Percentiles rank a stretch among this genome's conserved stretches.
Conservation (phyloP, 1,140 invertebrate genomes). For the Oncopodura yosiiana region DNA sequence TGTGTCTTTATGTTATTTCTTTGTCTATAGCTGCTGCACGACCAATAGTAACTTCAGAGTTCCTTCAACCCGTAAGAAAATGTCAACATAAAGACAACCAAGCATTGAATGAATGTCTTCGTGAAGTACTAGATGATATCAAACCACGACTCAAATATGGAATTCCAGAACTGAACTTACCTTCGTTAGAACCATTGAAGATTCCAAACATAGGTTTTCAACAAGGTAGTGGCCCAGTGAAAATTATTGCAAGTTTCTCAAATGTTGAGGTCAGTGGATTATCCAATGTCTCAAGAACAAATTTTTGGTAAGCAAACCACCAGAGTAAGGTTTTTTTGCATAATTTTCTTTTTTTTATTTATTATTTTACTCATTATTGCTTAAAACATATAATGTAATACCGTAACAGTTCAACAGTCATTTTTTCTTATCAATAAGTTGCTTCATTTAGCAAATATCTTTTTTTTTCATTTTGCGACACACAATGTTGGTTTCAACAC, state of each 20-base stretch:
- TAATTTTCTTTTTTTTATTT: not conserved
- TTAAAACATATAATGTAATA: too few relatives aligned
- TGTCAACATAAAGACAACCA: conserved; percentile 15
- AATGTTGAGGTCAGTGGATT: conserved; percentile 35
- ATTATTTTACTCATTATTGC: not conserved
- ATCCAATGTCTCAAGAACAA: conserved; percentile 29
- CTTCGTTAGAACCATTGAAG: conserved; percentile 34
- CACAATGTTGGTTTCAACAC: too few relatives aligned
- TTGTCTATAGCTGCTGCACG: too few relatives aligned
- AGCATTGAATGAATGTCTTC: conserved; percentile 28
- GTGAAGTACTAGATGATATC: conserved; percentile 24
- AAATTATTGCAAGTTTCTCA: conserved; percentile 35
- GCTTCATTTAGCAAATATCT: too few relatives aligned
- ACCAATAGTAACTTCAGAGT: too few relatives aligned
- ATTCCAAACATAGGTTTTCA: conserved; percentile 32
- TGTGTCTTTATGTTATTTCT: too few relatives aligned
- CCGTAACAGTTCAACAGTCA: too few relatives aligned
- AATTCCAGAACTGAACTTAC: conserved; percentile 31
- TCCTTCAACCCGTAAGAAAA: conserved; percentile 52
- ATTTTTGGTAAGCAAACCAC: conserved; percentile 30
- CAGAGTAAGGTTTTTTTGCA: not conserved
- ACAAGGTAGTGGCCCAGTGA: conserved; percentile 34
- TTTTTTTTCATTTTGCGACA: too few relatives aligned
- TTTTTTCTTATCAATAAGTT: too few relatives aligned
- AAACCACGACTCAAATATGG: conserved; percentile 23